Conservation (phyloP, 2,888 invertebrate species). For the Rhyacophila evoluta region DNA sequence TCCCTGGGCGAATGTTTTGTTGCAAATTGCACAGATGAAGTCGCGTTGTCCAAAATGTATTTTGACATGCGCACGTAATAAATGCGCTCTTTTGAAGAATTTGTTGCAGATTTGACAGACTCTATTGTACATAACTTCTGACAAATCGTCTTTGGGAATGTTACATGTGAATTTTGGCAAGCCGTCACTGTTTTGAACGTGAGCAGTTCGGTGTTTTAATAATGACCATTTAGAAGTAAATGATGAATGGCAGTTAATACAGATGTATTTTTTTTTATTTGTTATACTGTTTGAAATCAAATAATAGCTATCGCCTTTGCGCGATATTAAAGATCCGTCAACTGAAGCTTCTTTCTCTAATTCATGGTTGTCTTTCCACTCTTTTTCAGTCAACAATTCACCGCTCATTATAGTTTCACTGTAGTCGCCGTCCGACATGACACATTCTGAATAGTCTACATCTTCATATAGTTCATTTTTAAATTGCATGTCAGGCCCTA, state of each 20-base stretch:
- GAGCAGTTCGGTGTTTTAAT: background rate
- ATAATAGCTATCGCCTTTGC: slow-evolving; percentile 10
- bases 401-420: slow-evolving; percentile 5
- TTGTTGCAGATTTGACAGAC: slow-evolving; percentile 38
- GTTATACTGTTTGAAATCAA: background rate
- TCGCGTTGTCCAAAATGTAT: slow-evolving; percentile 30
- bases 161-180: slow-evolving; percentile 8
- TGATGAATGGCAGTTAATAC: slow-evolving; percentile 11
- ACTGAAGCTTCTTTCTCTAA: background rate
- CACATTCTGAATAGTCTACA: background rate
- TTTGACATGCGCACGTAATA: slow-evolving; percentile 36
- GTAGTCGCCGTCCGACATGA: background rate
- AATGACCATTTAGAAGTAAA: slow-evolving; percentile 26
- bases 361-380: background rate
- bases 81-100: slow-evolving; percentile 29
- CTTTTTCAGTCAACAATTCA: background rate
- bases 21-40: slow-evolving; percentile 39
- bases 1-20: slow-evolving; percentile 44
- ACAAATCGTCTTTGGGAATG: background rate
- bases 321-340: background rate
- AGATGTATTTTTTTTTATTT: slow-evolving; percentile 8
- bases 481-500: background rate
- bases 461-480: background rate
- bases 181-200: background rate
- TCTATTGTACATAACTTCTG: background rate